These are phyloP conservation scores for Operophtera brumata DNA, from an alignment of 2,888 invertebrate genomes.

Conservation along the genomic window DNA sequence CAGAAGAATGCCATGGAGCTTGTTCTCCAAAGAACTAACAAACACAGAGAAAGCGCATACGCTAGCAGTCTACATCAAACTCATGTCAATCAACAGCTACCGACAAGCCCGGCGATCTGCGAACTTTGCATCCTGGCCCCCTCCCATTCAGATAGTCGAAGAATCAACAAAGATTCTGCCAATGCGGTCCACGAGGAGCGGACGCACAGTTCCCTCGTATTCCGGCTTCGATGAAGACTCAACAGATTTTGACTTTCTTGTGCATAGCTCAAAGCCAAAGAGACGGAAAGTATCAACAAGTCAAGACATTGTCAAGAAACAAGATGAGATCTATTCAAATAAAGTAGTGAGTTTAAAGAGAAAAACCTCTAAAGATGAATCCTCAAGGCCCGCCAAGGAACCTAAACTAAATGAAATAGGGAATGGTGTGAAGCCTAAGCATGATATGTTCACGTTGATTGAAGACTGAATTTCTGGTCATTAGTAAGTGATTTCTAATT, in stretches of 20 bases:
- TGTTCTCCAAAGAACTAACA: slow-evolving; percentile 58
- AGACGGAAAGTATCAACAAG: slow-evolving; percentile 63
- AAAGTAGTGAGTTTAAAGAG: slow-evolving; percentile 67
- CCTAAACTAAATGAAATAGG: slow-evolving; percentile 46
- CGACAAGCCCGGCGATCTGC: slow-evolving; percentile 63
- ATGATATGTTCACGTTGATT: slow-evolving; percentile 48
- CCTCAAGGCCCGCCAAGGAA: slow-evolving; percentile 55
- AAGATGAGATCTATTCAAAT: slow-evolving; percentile 57
- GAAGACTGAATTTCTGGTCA: slow-evolving; percentile 52
- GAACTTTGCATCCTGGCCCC: slow-evolving; percentile 66
- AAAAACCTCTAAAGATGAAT: slow-evolving; percentile 65
- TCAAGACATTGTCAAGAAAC: slow-evolving; percentile 48
- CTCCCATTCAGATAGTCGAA: slow-evolving; percentile 69
- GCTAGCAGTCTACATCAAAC: slow-evolving; percentile 68
- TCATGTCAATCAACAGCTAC: slow-evolving; percentile 70
- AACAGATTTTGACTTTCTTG: slow-evolving; percentile 66
- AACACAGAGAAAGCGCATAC: slow-evolving; percentile 67
- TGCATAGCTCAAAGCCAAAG: slow-evolving; percentile 65
- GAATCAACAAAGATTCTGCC: slow-evolving; percentile 64
- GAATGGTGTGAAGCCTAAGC: slow-evolving; percentile 48
- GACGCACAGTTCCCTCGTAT: slow-evolving; percentile 67
- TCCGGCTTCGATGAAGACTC: slow-evolving; percentile 73
- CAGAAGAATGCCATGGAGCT: slow-evolving; percentile 73
- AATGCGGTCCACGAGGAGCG: slow-evolving; percentile 67
- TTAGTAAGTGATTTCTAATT: not conserved